A percentile compares a stretch with the other conserved stretches of the same genome.
Conservation (phyloP, 2,888 invertebrate species). For the Epinotia demarniana region DNA sequence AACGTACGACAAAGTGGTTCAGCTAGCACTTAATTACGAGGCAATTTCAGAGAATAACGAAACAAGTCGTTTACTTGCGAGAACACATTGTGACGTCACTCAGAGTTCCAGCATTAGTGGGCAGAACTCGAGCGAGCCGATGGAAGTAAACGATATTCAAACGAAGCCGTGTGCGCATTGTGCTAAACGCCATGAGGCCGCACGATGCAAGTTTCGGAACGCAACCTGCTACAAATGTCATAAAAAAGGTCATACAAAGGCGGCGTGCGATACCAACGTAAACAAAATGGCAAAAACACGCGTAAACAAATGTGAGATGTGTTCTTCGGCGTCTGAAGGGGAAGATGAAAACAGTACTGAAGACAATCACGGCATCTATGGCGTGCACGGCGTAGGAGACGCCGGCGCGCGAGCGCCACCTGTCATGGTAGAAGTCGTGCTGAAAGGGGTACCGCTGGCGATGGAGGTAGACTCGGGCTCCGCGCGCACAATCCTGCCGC, state of each 20-base stretch:
- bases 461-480: too few species aligned
- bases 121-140: slow-evolving; percentile 10
- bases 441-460: too few species aligned
- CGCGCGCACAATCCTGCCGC: too few species aligned
- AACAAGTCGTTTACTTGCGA: too few species aligned
- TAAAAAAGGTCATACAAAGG: slow-evolving; percentile 14
- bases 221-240: background rate
- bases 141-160: slow-evolving; percentile 17
- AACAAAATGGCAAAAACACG: slow-evolving; percentile 9
- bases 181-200: background rate
- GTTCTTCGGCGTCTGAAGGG: background rate
- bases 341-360: too few species aligned
- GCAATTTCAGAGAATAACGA: too few species aligned
- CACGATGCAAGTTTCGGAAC: slow-evolving; percentile 13
- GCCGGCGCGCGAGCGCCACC: too few species aligned
- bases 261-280: slow-evolving; percentile 9
- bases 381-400: too few species aligned
- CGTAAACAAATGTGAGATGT: slow-evolving; percentile 6
- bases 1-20: too few species aligned
- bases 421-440: too few species aligned
- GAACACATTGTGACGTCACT: slow-evolving; percentile 15
- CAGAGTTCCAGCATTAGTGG: background rate
- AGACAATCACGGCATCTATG: too few species aligned
- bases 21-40: too few species aligned
- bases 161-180: slow-evolving; percentile 11